A percentile compares a stretch with the other conserved stretches of the same genome.
These are phyloP conservation scores for Aporrectodea caliginosa DNA, from an alignment of 1,140 invertebrate species.

Conservation along the genomic window DNA sequence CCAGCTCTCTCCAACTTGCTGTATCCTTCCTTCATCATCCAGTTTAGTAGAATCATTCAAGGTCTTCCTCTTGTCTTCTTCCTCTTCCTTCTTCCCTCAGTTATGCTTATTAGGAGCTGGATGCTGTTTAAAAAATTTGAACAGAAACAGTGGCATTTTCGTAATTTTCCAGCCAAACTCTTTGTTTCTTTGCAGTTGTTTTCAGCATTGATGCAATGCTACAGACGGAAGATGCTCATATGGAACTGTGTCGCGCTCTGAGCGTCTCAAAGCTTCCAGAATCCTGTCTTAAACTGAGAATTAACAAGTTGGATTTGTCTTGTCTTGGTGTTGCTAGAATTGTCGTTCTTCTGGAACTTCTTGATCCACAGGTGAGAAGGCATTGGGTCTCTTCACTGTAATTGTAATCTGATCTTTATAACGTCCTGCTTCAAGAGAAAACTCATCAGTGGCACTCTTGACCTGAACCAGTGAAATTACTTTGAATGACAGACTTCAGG, in stretches of 20 bases:
- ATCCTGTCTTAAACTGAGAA: constrained; percentile 40
- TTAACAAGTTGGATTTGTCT: constrained; percentile 46
- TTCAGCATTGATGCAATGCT: constrained; percentile 49
- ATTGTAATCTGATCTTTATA: not conserved
- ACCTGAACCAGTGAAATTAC: too few relatives aligned
- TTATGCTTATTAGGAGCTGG: too few relatives aligned
- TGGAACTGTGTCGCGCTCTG: constrained; percentile 49
- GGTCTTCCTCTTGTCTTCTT: too few relatives aligned
- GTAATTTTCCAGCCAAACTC: too few relatives aligned
- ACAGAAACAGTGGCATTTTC: too few relatives aligned
- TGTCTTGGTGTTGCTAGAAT: constrained; percentile 44
- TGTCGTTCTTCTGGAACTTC: constrained; percentile 42
- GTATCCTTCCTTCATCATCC: too few relatives aligned
- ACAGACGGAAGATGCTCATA: constrained; percentile 39
- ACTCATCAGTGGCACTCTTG: too few relatives aligned
- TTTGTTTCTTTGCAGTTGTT: constrained; percentile 39
- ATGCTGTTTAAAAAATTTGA: too few relatives aligned
- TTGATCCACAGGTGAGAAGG: constrained; percentile 41
- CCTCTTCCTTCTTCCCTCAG: too few relatives aligned
- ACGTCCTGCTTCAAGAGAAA: too few relatives aligned
- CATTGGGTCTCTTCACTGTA: not conserved
- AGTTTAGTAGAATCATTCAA: too few relatives aligned
- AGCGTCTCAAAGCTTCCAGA: constrained; percentile 43
- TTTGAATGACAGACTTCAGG: not conserved
- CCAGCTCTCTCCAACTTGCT: too few relatives aligned